Conservation (phyloP, 2,797 vertebrate species). For the Tangara arthus region DNA sequence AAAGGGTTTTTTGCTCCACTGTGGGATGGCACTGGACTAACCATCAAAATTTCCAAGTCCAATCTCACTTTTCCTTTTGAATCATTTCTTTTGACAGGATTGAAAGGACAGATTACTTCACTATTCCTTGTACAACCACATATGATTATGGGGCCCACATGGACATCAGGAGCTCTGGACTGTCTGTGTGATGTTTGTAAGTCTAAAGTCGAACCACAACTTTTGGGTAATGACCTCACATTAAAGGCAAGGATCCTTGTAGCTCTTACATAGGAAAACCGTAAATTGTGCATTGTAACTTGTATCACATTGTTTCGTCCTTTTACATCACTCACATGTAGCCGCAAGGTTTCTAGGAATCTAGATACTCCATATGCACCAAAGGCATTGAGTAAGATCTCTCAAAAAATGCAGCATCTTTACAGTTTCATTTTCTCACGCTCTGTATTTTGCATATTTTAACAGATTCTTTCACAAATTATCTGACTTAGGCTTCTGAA, state of each 20-base stretch:
- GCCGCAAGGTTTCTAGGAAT: background rate
- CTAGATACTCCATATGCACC: background rate
- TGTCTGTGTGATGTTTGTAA: background rate
- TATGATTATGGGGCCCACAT: accelerated
- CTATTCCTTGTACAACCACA: background rate
- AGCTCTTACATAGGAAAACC: accelerated
- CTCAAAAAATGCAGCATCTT: background rate
- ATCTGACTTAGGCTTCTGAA: background rate
- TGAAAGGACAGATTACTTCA: background rate
- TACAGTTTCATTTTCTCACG: background rate
- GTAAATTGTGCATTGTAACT: background rate
- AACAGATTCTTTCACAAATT: background rate
- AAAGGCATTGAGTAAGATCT: background rate
- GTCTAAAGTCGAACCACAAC: background rate
- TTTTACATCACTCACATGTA: background rate
- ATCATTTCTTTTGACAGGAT: background rate
- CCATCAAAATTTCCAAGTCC: background rate
- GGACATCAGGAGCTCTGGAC: background rate
- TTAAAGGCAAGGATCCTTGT: background rate
- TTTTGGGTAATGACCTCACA: background rate
- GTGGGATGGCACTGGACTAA: background rate
- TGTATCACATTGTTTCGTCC: background rate
- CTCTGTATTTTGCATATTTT: background rate
- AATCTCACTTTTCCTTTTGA: background rate
- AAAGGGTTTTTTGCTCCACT: background rate